These are phyloP conservation scores for Caiman crocodilus DNA, from an alignment of 2,797 vertebrate genomes.

Conservation along the genomic window DNA sequence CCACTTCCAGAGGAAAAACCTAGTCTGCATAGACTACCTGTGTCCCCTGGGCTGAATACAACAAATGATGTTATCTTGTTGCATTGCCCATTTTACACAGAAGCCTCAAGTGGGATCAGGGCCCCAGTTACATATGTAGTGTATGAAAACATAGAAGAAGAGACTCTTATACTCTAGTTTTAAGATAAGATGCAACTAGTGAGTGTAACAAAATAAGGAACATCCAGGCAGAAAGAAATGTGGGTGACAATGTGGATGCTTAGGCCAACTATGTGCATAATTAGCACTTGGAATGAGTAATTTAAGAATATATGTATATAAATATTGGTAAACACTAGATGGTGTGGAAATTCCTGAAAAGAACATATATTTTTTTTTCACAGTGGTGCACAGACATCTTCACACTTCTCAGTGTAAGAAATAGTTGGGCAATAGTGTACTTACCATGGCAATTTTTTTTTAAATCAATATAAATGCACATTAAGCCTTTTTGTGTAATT, in stretches of 20 bases:
- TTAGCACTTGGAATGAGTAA: not conserved
- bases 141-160: not conserved
- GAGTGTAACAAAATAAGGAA: not conserved
- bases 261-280: not conserved
- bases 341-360: not conserved
- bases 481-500: not conserved
- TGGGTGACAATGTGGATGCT: not conserved
- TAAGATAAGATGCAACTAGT: not conserved
- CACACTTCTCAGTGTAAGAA: slow-evolving; percentile 3
- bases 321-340: not conserved
- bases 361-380: not conserved
- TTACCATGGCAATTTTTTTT: not conserved
- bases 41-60: slow-evolving; percentile 21
- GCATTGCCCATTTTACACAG: not conserved
- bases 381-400: not conserved
- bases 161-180: not conserved
- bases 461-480: not conserved
- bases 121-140: not conserved
- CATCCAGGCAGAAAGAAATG: not conserved
- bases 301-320: not conserved
- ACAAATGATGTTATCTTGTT: slow-evolving; percentile 15
- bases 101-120: not conserved
- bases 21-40: slow-evolving; percentile 41
- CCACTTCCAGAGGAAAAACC: slow-evolving; percentile 36
- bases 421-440: not conserved